phyloP scores from a whole-genome alignment of 2,797 vertebrate species.

The Molossus alvarezi region DNA sequence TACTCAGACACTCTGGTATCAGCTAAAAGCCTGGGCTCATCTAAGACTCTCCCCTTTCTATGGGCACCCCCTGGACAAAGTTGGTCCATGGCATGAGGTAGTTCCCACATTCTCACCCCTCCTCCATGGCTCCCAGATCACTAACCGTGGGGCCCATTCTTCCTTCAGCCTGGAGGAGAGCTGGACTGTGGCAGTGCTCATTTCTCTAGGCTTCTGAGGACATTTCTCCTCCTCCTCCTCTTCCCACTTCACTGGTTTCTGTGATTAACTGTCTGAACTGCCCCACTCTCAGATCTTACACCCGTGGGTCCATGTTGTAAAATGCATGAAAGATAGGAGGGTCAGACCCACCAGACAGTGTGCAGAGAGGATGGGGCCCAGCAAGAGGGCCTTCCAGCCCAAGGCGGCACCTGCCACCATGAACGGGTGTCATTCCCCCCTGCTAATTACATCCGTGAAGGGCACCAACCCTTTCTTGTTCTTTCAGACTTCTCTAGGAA shows the following conservation, averaged over 20 bases:
- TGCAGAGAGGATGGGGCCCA: background rate
- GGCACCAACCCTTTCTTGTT: background rate
- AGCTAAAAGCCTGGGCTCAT: too few species aligned
- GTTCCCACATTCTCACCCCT: too few species aligned
- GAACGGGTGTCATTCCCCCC: background rate
- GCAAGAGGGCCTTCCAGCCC: background rate
- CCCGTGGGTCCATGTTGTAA: background rate
- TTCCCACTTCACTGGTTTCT: background rate
- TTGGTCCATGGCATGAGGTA: too few species aligned
- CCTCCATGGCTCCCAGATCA: background rate
- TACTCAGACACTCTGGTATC: too few species aligned
- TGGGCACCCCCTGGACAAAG: too few species aligned
- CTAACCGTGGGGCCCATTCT: background rate
- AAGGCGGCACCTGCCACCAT: background rate
- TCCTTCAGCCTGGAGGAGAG: background rate
- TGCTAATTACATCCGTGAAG: background rate
- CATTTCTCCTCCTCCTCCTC: background rate
- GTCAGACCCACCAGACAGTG: background rate
- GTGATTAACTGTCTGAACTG: background rate
- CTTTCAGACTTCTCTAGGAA: constrained; percentile 90
- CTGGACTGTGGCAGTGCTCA: background rate
- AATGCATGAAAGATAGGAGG: background rate
- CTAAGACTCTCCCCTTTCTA: too few species aligned
- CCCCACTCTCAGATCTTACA: background rate
- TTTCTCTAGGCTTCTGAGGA: background rate